Evolutionary conservation across 2,888 invertebrate genomes (phyloP).

Genomic region (Tinea trinotella): DNA sequence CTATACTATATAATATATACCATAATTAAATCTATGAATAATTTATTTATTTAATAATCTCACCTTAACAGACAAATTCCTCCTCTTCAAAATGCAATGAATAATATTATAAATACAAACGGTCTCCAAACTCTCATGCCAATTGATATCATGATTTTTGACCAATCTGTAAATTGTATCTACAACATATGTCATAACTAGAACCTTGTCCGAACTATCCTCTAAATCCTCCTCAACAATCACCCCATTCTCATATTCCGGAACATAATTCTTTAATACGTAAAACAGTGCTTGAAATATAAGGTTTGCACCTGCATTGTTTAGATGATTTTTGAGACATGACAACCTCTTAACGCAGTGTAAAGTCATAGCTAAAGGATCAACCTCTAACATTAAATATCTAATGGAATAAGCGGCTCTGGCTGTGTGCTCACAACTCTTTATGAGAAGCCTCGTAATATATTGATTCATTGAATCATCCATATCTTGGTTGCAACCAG

Average conservation of each 20-base stretch:
- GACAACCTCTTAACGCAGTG: conserved; percentile 71
- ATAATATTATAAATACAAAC: conserved; percentile 72
- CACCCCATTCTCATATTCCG: conserved; percentile 34
- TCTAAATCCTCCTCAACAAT: conserved; percentile 34
- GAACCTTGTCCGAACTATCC: conserved; percentile 41
- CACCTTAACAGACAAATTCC: conserved; percentile 53
- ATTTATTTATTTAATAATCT: too few relatives aligned
- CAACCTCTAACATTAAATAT: conserved; percentile 60
- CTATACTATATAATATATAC: too few relatives aligned
- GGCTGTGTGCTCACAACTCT: conserved; percentile 75
- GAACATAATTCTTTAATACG: conserved; percentile 69
- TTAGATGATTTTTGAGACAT: conserved; percentile 70
- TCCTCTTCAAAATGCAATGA: conserved; percentile 46
- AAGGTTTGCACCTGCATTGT: conserved; percentile 74
- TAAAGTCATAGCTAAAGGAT: conserved; percentile 53
- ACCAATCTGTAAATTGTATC: conserved; percentile 77
- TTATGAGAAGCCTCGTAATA: conserved; percentile 71
- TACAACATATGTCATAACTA: conserved; percentile 76
- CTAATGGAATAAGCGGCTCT: conserved; percentile 73
- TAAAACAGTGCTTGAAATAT: conserved; percentile 76
- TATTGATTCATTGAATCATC: conserved; percentile 73
- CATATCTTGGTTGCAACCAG: conserved; percentile 25
- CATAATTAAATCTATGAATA: too few relatives aligned
- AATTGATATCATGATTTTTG: conserved; percentile 79
- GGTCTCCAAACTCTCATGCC: conserved; percentile 85